Evolutionary conservation across 2,113 vertebrate species (phyloP), one percentile per base, ranked within the genome.

Genomic region (Ictidomys tridecemlineatus): DNA sequence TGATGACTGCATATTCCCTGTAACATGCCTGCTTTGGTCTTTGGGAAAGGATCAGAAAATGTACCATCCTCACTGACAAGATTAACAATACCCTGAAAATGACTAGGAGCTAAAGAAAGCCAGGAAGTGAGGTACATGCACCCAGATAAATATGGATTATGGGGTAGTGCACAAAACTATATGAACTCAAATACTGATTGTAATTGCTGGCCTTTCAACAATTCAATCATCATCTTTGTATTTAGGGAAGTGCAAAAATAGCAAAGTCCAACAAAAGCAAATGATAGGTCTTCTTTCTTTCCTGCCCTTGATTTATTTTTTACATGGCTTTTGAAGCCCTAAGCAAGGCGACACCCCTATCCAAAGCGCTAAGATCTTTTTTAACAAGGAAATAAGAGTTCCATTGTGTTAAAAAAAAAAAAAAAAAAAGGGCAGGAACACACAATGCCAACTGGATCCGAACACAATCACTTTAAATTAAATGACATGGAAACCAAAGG

Each of bases 201-300:
- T 97, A 97, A 97, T 97, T 97, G 95, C 95, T 95, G 91, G 76
- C 72, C 84, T 86, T 92, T 96, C 95, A 95, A 97, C 95, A 93
- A 97, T 94, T 96, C 90, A 97, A 93, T 93, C 89, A 89, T 72
- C 79, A 89, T 93, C 79, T 94, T 98, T 74, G 86, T 85, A 78
- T 94, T 97, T 97, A 79, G 91, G 24, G 84, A 96, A 86, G 69
- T 58, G 89, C 12, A 95, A 94, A 97, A 97, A 97, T 94, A 94
- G 83, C n/a, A 91, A 96, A 91, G 84, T 42, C 85, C 89, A 95
- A 85, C 79, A 94, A 69, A 94, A 86, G 32, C 74, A 96, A 94
- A 89, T 79, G 51, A 61, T 92, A 84, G 86, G 17, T 73, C 51
- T 70, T 94, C 26, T 90, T 88, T 94, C 80, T 90, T 69, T 18